A percentile compares a stretch with the other conserved stretches of the same genome.
phyloP scores from a whole-genome alignment of 2,113 vertebrate species.

The Paraplagusia blochii region DNA sequence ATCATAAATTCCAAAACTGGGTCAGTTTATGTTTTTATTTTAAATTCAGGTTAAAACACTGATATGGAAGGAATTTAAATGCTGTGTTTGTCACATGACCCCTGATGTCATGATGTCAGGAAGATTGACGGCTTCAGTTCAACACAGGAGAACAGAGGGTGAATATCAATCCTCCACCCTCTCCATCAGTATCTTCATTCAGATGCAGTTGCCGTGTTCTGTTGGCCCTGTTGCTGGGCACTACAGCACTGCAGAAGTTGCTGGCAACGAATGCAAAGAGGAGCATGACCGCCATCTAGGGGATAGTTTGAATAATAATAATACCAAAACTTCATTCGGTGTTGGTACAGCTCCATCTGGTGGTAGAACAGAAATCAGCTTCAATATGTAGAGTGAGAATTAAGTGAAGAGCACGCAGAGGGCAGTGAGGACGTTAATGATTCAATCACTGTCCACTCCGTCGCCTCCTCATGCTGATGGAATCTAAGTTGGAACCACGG shows the following conservation, averaged over 20 bases:
- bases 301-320: conserved; percentile 9
- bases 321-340: too few species aligned
- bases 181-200: conserved; percentile 43
- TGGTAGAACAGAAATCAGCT: not conserved
- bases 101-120: too few species aligned
- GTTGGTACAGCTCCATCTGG: too few species aligned
- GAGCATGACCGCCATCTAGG: conserved; percentile 49
- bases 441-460: too few species aligned
- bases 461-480: not conserved
- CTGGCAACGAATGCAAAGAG: not conserved
- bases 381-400: not conserved
- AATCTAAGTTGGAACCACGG: not conserved
- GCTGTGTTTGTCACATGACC: too few species aligned
- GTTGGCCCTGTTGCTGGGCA: conserved; percentile 49
- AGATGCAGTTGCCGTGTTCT: conserved; percentile 43
- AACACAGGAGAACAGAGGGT: too few species aligned
- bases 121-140: too few species aligned
- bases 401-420: not conserved
- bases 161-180: conserved; percentile 16
- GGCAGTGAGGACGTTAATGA: too few species aligned
- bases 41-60: too few species aligned
- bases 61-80: too few species aligned
- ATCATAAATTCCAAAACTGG: too few species aligned
- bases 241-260: conserved; percentile 38
- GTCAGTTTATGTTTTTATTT: too few species aligned